phyloP scores from a whole-genome alignment of 2,888 invertebrate species.

The Tolmerus cingulatus region DNA sequence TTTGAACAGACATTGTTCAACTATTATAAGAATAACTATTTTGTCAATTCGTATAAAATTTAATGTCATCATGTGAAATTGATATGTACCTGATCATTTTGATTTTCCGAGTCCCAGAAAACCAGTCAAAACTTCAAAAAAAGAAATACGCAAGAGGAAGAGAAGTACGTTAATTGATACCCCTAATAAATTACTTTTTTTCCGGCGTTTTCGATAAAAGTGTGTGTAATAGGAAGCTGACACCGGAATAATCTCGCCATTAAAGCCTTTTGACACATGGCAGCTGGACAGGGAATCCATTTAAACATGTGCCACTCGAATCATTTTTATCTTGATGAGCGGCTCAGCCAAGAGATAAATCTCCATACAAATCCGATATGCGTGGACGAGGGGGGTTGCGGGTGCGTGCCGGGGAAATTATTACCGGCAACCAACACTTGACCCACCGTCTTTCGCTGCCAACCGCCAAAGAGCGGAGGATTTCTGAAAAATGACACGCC shows the following conservation, averaged over 20 bases:
- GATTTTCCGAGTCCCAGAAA: neutral
- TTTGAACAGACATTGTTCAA: too few relatives aligned
- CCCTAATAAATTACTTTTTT: neutral
- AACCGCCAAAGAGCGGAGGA: neutral
- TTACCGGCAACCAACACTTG: constrained; percentile 35
- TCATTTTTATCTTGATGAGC: constrained; percentile 32
- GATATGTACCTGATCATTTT: neutral
- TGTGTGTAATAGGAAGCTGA: constrained; percentile 38
- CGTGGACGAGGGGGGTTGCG: neutral
- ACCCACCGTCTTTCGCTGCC: neutral
- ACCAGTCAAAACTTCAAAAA: neutral
- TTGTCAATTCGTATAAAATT: too few relatives aligned
- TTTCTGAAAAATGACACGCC: constrained; percentile 36
- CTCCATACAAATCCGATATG: constrained; percentile 1
- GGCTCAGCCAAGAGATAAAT: constrained; percentile 31
- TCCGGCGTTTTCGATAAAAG: constrained; percentile 4
- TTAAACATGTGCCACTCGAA: constrained; percentile 36
- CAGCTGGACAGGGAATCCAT: constrained; percentile 39
- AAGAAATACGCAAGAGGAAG: neutral
- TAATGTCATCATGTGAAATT: too few relatives aligned
- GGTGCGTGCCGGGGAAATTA: constrained; percentile 23
- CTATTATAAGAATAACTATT: too few relatives aligned
- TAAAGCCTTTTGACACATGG: constrained; percentile 38
- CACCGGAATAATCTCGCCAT: constrained; percentile 40
- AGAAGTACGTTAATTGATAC: neutral